A percentile compares a stretch with the other conserved stretches of the same genome.
These are phyloP conservation scores for Cryptotermes secundus DNA, from an alignment of 1,140 invertebrate genomes.

Conservation along the genomic window DNA sequence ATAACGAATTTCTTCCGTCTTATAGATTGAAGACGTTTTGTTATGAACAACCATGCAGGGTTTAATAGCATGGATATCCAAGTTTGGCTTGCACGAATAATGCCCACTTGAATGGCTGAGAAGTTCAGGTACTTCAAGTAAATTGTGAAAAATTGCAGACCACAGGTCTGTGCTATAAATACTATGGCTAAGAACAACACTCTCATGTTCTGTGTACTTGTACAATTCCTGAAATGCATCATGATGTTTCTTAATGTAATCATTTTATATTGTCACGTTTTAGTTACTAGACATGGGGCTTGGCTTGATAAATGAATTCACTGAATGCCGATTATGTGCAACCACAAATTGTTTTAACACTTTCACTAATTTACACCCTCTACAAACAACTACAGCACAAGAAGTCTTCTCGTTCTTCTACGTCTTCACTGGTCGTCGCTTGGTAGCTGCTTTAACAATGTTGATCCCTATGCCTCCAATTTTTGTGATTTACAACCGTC, in stretches of 20 bases:
- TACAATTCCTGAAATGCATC: neutral
- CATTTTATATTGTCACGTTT: neutral
- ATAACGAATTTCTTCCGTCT: neutral
- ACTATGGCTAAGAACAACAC: neutral
- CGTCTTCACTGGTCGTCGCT: too few relatives aligned
- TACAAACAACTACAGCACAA: too few relatives aligned
- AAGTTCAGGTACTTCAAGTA: conserved; percentile 28
- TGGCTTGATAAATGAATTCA: too few relatives aligned
- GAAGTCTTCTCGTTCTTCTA: too few relatives aligned
- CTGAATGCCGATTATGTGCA: too few relatives aligned
- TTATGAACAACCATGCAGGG: neutral
- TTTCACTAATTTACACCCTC: too few relatives aligned
- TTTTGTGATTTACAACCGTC: too few relatives aligned
- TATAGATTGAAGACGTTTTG: neutral
- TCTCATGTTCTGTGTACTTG: neutral
- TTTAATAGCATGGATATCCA: neutral
- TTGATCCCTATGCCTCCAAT: too few relatives aligned
- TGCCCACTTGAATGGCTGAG: conserved; percentile 21
- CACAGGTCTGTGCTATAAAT: conserved; percentile 24
- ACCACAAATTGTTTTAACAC: too few relatives aligned
- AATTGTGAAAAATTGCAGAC: conserved; percentile 9
- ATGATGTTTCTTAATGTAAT: neutral
- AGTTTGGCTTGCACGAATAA: conserved; percentile 26
- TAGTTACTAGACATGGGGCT: too few relatives aligned
- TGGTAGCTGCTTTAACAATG: too few relatives aligned